Evolutionary conservation across 2,797 vertebrate species (phyloP).

Genomic region (Acanthiza pusilla): DNA sequence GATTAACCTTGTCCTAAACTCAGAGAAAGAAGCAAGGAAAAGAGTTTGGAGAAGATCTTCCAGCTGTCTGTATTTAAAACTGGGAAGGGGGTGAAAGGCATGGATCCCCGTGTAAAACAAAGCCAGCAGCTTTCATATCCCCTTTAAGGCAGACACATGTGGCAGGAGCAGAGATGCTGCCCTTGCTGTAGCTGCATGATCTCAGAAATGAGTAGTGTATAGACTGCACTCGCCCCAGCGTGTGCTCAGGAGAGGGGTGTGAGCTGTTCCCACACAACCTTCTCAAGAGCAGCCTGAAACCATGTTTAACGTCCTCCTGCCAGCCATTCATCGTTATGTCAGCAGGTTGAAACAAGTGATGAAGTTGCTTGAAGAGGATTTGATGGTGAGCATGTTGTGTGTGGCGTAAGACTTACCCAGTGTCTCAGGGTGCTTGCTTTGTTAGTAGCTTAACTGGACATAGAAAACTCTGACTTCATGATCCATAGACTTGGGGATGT

Average conservation of each 20-base stretch:
- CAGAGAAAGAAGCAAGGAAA: neutral
- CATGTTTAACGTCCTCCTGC: neutral
- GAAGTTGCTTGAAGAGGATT: neutral
- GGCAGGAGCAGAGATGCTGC: neutral
- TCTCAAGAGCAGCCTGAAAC: neutral
- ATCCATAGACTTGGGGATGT: neutral
- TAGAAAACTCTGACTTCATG: neutral
- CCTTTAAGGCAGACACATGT: neutral
- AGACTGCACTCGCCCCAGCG: accelerated
- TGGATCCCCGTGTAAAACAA: neutral
- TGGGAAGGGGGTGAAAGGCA: neutral
- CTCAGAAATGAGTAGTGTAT: neutral
- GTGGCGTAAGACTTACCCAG: neutral
- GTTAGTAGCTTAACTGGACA: neutral
- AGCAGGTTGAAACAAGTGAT: neutral
- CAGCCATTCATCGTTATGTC: accelerated
- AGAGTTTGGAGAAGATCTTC: neutral
- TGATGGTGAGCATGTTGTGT: neutral
- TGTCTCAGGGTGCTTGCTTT: neutral
- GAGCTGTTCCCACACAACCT: neutral
- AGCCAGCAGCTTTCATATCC: neutral
- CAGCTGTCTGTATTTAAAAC: neutral
- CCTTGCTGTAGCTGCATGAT: neutral
- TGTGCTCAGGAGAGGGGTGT: neutral
- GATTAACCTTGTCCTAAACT: neutral